Percentiles rank a stretch among this genome's conserved stretches.
Conservation (phyloP, 1,140 invertebrate genomes). For the Drosophila persimilis region DNA sequence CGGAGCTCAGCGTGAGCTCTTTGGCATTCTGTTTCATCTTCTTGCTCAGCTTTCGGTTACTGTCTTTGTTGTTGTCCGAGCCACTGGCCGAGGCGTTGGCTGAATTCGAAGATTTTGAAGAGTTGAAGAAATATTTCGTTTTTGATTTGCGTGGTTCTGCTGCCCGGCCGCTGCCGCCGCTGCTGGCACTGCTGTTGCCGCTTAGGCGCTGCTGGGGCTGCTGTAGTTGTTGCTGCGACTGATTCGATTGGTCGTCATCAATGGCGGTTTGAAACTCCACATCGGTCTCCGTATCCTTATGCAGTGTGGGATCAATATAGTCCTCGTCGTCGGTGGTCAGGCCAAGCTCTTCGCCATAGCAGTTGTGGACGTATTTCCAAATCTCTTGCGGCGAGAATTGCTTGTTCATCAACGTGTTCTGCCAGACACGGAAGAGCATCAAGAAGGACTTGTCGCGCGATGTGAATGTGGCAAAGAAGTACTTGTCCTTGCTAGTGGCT, state of each 20-base stretch:
- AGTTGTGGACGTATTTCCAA: constrained; percentile 94
- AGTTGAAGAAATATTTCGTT: constrained; percentile 76
- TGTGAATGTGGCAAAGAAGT: constrained; percentile 96
- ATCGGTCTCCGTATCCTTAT: constrained; percentile 64
- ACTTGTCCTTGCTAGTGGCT: constrained; percentile 92
- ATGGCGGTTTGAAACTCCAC: constrained; percentile 68
- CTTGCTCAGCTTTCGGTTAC: constrained; percentile 63
- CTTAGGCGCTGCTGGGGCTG: constrained; percentile 51
- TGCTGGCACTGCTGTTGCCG: constrained; percentile 73
- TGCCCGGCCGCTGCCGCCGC: constrained; percentile 54
- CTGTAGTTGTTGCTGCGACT: constrained; percentile 23
- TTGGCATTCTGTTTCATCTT: constrained; percentile 80
- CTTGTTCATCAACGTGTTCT: constrained; percentile 96
- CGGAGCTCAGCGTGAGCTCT: constrained; percentile 74
- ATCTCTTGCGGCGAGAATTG: constrained; percentile 93
- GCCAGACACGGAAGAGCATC: constrained; percentile 97
- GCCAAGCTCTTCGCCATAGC: constrained; percentile 96
- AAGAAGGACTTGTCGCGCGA: constrained; percentile 96
- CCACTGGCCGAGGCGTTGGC: constrained; percentile 75
- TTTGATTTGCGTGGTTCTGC: constrained; percentile 65
- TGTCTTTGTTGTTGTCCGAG: constrained; percentile 74
- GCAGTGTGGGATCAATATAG: constrained; percentile 85
- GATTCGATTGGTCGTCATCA: constrained; percentile 63
- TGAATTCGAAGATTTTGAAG: constrained; percentile 65
- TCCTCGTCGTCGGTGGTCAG: constrained; percentile 97